phyloP scores from a whole-genome alignment of 1,140 invertebrate genomes.

The Drosophila nigromelanica region DNA sequence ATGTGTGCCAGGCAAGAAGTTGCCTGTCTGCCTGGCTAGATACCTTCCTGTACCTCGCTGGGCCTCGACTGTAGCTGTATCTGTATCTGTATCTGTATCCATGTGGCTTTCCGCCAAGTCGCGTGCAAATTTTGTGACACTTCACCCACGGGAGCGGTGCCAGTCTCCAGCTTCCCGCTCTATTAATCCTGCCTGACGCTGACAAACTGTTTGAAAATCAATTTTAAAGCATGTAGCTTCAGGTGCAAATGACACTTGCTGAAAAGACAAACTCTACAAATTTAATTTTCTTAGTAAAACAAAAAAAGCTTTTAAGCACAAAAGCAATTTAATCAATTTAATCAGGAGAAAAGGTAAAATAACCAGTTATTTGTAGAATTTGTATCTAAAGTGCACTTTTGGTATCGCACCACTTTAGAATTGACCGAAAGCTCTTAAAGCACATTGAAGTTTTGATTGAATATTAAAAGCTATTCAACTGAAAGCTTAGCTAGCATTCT shows the following conservation, averaged over 20 bases:
- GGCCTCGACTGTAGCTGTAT: too few relatives aligned
- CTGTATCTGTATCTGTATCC: constrained; percentile 31
- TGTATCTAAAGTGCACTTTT: too few relatives aligned
- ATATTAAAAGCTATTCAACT: neutral
- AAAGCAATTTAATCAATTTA: too few relatives aligned
- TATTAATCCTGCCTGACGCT: constrained; percentile 67
- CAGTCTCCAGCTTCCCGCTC: constrained; percentile 43
- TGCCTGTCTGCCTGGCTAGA: constrained; percentile 5
- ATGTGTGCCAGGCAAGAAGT: constrained; percentile 54
- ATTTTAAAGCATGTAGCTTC: constrained; percentile 30
- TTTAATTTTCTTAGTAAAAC: too few relatives aligned
- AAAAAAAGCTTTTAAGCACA: too few relatives aligned
- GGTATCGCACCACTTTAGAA: too few relatives aligned
- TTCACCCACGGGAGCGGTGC: constrained; percentile 71
- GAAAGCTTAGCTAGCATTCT: neutral
- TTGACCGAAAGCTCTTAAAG: neutral
- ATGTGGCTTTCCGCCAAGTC: constrained; percentile 59
- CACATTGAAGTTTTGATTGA: neutral
- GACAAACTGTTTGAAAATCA: constrained; percentile 63
- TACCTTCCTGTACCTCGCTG: constrained; percentile 5
- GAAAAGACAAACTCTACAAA: neutral
- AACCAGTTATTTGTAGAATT: too few relatives aligned
- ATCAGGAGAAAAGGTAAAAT: too few relatives aligned
- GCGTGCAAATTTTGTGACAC: constrained; percentile 77
- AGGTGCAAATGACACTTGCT: constrained; percentile 4